These are phyloP conservation scores for Tenebrosternarchus preto DNA, from an alignment of 2,113 vertebrate genomes.

Conservation along the genomic window DNA sequence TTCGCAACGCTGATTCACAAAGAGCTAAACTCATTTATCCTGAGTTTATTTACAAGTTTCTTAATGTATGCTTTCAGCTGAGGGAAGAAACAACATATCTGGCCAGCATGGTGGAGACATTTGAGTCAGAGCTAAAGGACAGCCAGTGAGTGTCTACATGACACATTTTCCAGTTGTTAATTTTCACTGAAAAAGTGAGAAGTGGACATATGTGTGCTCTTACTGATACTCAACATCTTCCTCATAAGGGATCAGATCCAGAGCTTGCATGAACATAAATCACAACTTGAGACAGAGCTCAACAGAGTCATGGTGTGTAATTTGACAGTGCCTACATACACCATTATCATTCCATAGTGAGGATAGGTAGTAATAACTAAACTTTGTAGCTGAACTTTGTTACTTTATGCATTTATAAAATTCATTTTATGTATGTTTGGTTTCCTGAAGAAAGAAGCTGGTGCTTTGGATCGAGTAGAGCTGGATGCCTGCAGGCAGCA, in stretches of 20 bases:
- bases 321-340: not conserved
- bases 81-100: constrained; percentile 26
- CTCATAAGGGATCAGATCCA: constrained; percentile 54
- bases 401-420: not conserved
- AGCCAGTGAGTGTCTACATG: constrained; percentile 54
- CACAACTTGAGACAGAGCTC: constrained; percentile 48
- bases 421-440: not conserved
- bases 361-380: not conserved
- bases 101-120: constrained; percentile 40
- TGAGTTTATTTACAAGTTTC: not conserved
- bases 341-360: not conserved
- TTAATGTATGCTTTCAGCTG: constrained; percentile 25
- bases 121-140: constrained; percentile 53
- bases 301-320: constrained; percentile 57
- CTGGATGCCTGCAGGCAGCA: constrained; percentile 67
- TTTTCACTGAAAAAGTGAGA: not conserved
- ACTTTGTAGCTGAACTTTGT: too few relatives aligned
- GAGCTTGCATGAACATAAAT: constrained; percentile 52
- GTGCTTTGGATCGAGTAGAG: constrained; percentile 55
- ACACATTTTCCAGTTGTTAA: not conserved
- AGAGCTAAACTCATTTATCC: too few relatives aligned
- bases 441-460: constrained; percentile 51
- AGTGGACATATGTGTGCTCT: not conserved
- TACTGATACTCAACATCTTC: constrained; percentile 7
- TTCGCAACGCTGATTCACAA: not conserved